Evolutionary conservation across 2,888 invertebrate species (phyloP).

Genomic region (Eutolmus rufibarbis): DNA sequence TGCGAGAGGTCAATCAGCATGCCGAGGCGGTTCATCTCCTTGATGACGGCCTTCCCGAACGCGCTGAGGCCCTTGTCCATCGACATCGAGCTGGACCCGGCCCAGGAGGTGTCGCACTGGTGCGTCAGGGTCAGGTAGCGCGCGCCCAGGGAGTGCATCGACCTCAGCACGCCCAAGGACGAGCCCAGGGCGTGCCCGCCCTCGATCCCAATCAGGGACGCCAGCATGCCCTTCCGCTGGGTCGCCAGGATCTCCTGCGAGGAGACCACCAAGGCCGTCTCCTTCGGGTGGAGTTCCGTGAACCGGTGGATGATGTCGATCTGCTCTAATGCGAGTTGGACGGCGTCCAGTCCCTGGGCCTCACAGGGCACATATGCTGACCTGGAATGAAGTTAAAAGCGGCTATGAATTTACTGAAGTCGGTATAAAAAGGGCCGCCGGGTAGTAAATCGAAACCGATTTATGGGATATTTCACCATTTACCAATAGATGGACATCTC

Average conservation of each 20-base stretch:
- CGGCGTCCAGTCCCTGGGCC: constrained; percentile 82
- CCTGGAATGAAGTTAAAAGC: constrained; percentile 55
- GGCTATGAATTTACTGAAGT: constrained; percentile 51
- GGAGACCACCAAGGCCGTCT: constrained; percentile 76
- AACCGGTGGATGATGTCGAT: constrained; percentile 78
- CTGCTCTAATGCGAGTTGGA: constrained; percentile 84
- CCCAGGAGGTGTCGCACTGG: constrained; percentile 91
- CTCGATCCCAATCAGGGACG: constrained; percentile 89
- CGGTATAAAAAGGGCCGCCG: constrained; percentile 40
- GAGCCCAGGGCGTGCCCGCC: constrained; percentile 92
- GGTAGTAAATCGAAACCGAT: constrained; percentile 49
- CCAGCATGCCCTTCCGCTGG: constrained; percentile 80
- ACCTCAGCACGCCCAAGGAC: constrained; percentile 85
- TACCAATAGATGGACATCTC: neutral
- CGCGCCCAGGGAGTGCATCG: constrained; percentile 88
- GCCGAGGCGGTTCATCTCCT: constrained; percentile 92
- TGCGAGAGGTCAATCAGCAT: constrained; percentile 93
- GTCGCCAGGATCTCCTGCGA: constrained; percentile 75
- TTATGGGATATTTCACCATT: constrained; percentile 16
- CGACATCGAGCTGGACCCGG: constrained; percentile 69
- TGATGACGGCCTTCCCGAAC: constrained; percentile 80
- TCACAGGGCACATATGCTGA: constrained; percentile 88
- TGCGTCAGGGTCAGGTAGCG: constrained; percentile 90
- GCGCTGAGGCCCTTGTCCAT: constrained; percentile 69
- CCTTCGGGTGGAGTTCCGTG: constrained; percentile 76